Evolutionary conservation across 2,888 invertebrate genomes (phyloP).

Genomic region (Sphaeridia pumilis): DNA sequence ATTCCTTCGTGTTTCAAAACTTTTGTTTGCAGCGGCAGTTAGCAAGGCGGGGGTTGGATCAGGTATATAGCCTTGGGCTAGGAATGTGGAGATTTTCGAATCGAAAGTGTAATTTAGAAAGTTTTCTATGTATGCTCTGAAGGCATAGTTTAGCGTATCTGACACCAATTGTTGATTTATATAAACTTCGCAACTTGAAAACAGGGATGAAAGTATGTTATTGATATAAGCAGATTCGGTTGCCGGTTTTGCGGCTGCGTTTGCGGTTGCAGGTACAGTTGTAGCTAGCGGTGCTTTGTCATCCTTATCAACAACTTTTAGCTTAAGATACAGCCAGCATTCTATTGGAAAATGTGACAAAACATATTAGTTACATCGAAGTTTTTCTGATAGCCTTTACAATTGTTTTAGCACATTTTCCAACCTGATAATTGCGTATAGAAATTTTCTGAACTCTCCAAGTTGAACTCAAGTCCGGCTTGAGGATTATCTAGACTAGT

Average conservation of each 20-base stretch:
- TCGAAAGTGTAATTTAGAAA: neutral
- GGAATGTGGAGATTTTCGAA: neutral
- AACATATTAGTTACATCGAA: neutral
- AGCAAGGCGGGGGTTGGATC: neutral
- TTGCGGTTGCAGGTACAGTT: too few species aligned
- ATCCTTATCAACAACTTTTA: neutral
- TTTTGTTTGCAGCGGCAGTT: neutral
- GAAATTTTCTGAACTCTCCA: neutral
- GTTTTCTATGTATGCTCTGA: neutral
- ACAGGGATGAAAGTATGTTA: neutral
- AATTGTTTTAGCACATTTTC: neutral
- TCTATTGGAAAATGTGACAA: neutral
- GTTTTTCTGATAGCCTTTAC: too few species aligned
- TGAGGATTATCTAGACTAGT: neutral
- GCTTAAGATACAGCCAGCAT: neutral
- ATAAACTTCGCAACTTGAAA: neutral
- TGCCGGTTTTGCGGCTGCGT: too few species aligned
- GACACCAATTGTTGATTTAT: neutral
- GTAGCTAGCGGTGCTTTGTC: neutral
- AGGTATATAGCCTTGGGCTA: neutral
- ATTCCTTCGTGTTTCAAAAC: neutral
- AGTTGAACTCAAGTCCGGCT: neutral
- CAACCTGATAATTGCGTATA: neutral
- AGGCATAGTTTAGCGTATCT: neutral
- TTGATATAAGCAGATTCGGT: neutral